Percentiles rank a stretch among this genome's conserved stretches.
phyloP scores from a whole-genome alignment of 2,113 vertebrate genomes.

The Paradoxurus hermaphroditus region DNA sequence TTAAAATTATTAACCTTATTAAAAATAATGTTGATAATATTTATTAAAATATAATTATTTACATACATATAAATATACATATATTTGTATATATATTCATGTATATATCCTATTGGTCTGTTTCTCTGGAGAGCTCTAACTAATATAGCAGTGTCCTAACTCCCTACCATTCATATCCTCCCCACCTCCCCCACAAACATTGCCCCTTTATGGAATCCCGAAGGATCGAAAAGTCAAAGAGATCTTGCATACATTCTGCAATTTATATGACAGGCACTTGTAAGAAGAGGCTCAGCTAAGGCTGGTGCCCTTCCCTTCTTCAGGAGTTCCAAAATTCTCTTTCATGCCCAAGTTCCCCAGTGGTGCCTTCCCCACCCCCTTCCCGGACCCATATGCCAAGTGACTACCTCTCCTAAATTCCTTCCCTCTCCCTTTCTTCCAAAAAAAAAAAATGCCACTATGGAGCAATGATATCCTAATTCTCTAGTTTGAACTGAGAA shows the following conservation, averaged over 20 bases:
- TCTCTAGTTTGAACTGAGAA: not conserved
- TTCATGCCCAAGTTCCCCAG: fast-evolving
- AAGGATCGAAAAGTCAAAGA: not conserved
- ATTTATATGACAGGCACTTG: not conserved
- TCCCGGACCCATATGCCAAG: not conserved
- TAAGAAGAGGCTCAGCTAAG: not conserved
- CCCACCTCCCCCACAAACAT: not conserved
- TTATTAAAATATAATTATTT: not conserved
- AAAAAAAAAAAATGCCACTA: not conserved
- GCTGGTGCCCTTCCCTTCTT: not conserved
- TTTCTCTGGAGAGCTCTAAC: not conserved
- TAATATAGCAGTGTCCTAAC: not conserved
- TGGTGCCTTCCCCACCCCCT: fast-evolving
- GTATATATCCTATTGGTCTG: not conserved
- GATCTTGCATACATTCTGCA: not conserved
- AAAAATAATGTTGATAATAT: no score
- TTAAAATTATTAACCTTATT: no score
- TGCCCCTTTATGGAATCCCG: not conserved
- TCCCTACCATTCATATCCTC: no score
- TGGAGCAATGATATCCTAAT: not conserved
- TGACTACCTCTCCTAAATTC: not conserved
- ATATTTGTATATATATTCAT: not conserved
- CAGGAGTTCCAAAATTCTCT: not conserved
- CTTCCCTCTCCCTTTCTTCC: not conserved
- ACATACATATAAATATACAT: no score